phyloP scores from a whole-genome alignment of 2,797 vertebrate species.

The Diplodus sargus region DNA sequence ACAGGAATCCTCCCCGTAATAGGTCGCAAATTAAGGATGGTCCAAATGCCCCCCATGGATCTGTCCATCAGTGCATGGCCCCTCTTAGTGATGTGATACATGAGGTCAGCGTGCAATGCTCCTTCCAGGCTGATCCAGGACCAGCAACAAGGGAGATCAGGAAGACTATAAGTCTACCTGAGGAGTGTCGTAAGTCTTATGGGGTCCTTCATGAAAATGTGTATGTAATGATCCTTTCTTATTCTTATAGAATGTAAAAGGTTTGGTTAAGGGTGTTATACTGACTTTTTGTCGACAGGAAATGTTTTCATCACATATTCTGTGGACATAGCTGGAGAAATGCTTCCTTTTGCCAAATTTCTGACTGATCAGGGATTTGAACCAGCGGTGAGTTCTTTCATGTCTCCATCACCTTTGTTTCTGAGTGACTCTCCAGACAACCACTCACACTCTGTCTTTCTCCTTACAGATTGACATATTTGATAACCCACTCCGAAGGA shows the following conservation, averaged over 20 bases:
- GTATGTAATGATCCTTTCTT: too few relatives aligned
- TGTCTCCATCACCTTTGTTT: neutral
- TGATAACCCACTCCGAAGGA: conserved; percentile 89
- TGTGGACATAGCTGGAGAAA: conserved; percentile 88
- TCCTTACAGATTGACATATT: conserved; percentile 93
- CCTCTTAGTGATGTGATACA: conserved; percentile 65
- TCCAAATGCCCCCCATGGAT: neutral
- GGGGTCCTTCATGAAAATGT: neutral
- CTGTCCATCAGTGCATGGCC: neutral
- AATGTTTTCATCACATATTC: conserved; percentile 97
- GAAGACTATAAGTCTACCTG: conserved; percentile 90
- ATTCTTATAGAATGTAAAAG: neutral
- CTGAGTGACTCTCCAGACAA: neutral
- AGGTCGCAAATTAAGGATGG: neutral
- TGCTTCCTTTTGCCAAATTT: conserved; percentile 90
- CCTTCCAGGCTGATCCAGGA: conserved; percentile 43
- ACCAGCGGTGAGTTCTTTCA: conserved; percentile 88
- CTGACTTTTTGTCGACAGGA: conserved; percentile 78
- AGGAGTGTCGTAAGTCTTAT: conserved; percentile 90
- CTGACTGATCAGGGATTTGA: conserved; percentile 92
- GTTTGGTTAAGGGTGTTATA: neutral
- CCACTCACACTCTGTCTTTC: conserved; percentile 4
- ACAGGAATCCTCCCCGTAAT: conserved; percentile 23
- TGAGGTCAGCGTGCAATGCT: conserved; percentile 62
- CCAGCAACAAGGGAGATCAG: conserved; percentile 81